These are phyloP conservation scores for Caranx melampygus DNA, from an alignment of 2,113 vertebrate genomes.

Conservation along the genomic window DNA sequence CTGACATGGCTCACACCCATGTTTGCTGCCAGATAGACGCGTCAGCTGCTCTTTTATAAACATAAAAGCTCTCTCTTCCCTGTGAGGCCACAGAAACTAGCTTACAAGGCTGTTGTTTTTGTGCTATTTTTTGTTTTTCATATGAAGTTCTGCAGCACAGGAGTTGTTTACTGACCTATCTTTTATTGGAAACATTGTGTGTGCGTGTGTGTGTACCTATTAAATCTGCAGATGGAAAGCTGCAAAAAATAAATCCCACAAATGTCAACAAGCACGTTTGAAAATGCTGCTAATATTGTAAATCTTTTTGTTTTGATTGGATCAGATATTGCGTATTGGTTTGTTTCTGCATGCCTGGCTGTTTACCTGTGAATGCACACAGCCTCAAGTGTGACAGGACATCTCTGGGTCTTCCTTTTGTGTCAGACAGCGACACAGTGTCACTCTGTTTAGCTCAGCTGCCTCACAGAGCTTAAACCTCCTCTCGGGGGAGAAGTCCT, in stretches of 20 bases:
- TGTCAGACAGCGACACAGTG: constrained; percentile 39
- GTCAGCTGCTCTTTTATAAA: constrained; percentile 54
- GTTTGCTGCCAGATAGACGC: constrained; percentile 18
- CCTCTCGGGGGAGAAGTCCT: constrained; percentile 69
- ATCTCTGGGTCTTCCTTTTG: background rate
- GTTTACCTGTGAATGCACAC: constrained; percentile 13
- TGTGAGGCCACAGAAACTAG: constrained; percentile 41
- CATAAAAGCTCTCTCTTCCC: constrained; percentile 52
- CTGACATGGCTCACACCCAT: constrained; percentile 26
- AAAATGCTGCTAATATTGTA: constrained; percentile 1
- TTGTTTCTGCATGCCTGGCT: background rate
- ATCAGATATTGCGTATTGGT: background rate
- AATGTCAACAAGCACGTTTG: background rate
- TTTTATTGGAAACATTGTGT: constrained; percentile 8
- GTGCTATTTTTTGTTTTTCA: background rate
- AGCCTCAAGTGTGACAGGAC: background rate
- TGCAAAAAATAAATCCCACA: background rate
- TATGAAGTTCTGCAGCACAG: constrained; percentile 8
- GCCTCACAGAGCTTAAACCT: constrained; percentile 42
- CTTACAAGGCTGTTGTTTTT: constrained; percentile 19
- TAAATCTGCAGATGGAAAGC: background rate
- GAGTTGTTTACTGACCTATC: constrained; percentile 6
- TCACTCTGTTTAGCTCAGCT: constrained; percentile 55
- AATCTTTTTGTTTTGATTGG: background rate
- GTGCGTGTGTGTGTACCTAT: background rate